Evolutionary conservation across 2,113 vertebrate genomes (phyloP), one percentile per base, ranked within the genome.

Genomic region (Psophia crepitans): DNA sequence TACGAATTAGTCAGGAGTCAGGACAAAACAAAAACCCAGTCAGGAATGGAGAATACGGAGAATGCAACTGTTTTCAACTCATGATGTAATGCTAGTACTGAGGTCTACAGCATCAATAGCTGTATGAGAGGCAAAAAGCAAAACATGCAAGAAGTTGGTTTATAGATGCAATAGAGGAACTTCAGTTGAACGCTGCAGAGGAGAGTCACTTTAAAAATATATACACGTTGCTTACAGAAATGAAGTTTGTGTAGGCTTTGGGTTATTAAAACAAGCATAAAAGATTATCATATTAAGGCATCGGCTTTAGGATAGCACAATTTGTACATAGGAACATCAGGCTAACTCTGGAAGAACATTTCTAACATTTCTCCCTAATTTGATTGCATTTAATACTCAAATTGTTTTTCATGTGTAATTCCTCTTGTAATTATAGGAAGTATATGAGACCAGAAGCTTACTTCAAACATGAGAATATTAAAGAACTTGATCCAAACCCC

Each of bases 1-100:
- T 96, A 93, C 88, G 97, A 98, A 98, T 97, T 80, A 98, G 95
- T 63, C 78, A 79, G 78, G 71, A 96, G 87, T 75, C 69, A 87
- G 60, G 70, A 92, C 63, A 65, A 87, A 71, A 84, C 46, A 56
- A 39, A 69, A 90, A 33, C 18, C 33, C 19, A 71, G 56, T 21
- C 33, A 2, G 91, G 77, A 82, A 35, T 3, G 11, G 21, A 83
- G 8, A 56, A 65, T 56, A 41, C 20, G 35, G 78, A 44, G 23
- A 83, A 60, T 2, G 74, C 7, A 75, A 46, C 57, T 81, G 48
- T 60, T 35, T 56, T 21, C 89, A 79, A 14, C 15, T 49, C 79
- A 51, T n/a, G 57, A 9, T 2, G 1, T 19, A 64, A 20, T 1
- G 20, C 33, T 61, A n/a, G 32, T 9, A 16, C 7, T 5, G 7